A percentile compares a stretch with the other conserved stretches of the same genome.
These are phyloP conservation scores for Frieseomelitta varia DNA, from an alignment of 1,140 invertebrate species.

Conservation along the genomic window DNA sequence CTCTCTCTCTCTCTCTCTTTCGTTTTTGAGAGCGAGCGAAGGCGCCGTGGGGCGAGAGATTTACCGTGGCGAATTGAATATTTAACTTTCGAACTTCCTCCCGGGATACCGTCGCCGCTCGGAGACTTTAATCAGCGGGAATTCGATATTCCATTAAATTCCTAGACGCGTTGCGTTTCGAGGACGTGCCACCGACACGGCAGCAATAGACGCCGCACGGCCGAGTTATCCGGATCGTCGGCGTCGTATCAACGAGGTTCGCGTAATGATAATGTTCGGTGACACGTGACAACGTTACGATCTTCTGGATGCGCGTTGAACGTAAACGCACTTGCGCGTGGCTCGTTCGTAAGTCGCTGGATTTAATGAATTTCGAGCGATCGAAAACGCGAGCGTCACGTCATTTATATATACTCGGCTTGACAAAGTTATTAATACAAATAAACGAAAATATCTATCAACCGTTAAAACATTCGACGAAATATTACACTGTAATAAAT, in stretches of 20 bases:
- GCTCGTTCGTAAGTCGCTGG: not conserved
- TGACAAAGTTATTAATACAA: too few species aligned
- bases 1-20: too few species aligned
- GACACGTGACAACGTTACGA: not conserved
- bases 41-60: not conserved
- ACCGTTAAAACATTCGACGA: too few species aligned
- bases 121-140: slow-evolving; percentile 55
- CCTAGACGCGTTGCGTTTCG: slow-evolving; percentile 54
- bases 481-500: too few species aligned
- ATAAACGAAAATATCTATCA: too few species aligned
- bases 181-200: slow-evolving; percentile 42
- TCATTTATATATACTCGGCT: too few species aligned
- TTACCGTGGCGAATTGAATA: slow-evolving; percentile 29
- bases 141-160: slow-evolving; percentile 58
- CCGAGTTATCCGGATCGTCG: slow-evolving; percentile 18
- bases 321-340: too few species aligned
- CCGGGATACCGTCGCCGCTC: not conserved
- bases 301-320: not conserved
- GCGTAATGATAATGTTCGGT: slow-evolving; percentile 6
- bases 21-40: not conserved
- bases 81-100: slow-evolving; percentile 34
- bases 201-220: slow-evolving; percentile 31
- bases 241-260: slow-evolving; percentile 42
- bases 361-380: not conserved
- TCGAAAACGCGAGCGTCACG: too few species aligned